phyloP scores from a whole-genome alignment of 2,888 invertebrate species.

The Drosophila nr. fundita region DNA sequence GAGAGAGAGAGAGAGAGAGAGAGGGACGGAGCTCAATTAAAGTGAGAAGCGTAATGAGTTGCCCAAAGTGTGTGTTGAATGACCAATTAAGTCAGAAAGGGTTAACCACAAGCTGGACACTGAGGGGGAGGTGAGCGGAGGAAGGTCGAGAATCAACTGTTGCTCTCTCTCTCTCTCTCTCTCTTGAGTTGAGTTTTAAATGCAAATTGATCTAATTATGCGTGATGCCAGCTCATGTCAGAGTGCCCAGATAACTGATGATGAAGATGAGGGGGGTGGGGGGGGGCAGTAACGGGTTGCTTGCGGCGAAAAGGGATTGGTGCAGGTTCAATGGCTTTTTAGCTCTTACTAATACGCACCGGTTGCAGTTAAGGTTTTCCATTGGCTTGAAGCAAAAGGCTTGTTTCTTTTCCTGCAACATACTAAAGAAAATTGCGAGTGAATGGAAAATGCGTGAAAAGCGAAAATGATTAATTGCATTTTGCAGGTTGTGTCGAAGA shows the following conservation, averaged over 20 bases:
- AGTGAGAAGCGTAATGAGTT: conserved; percentile 11
- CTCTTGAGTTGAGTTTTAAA: conserved; percentile 17
- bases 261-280: neutral
- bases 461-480: conserved; percentile 70
- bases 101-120: conserved; percentile 26
- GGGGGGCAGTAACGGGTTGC: neutral
- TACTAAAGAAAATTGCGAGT: neutral
- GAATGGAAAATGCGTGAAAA: conserved; percentile 18
- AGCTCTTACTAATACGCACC: neutral
- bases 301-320: neutral
- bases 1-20: neutral
- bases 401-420: neutral
- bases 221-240: conserved; percentile 29
- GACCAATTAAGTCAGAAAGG: conserved; percentile 27
- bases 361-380: neutral
- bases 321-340: conserved; percentile 1
- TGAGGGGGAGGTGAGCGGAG: neutral
- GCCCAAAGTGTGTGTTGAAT: conserved; percentile 15
- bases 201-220: conserved; percentile 54
- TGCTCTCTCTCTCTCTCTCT: conserved; percentile 3
- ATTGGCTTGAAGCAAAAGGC: neutral
- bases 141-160: conserved; percentile 14
- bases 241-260: conserved; percentile 5
- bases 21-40: neutral
- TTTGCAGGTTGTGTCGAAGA: conserved; percentile 10